Conservation (phyloP, 2,797 vertebrate species). For the Neomorphus geoffroyi region DNA sequence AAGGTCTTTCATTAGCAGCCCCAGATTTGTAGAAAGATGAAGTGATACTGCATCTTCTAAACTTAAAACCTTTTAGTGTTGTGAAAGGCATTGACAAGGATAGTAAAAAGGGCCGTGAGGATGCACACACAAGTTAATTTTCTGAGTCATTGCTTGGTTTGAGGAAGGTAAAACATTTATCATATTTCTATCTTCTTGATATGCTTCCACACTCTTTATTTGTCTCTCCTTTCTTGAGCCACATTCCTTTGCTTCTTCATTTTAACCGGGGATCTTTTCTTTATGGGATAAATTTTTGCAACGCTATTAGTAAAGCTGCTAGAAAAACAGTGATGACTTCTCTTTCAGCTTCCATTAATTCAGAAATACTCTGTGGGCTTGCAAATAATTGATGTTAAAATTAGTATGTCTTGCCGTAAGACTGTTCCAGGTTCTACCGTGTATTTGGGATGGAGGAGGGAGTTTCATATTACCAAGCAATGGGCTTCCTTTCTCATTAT, state of each 20-base stretch:
- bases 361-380: not conserved
- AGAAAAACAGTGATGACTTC: not conserved
- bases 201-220: not conserved
- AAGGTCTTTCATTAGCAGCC: slow-evolving; percentile 45
- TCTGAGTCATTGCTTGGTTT: not conserved
- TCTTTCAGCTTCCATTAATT: not conserved
- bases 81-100: not conserved
- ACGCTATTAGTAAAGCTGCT: not conserved
- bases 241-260: not conserved
- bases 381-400: not conserved
- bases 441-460: not conserved
- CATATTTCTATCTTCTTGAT: not conserved
- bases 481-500: not conserved
- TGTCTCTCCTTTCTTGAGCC: not conserved
- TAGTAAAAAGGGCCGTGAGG: not conserved
- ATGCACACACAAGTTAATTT: not conserved
- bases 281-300: not conserved
- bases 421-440: not conserved
- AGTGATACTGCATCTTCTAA: not conserved
- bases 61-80: slow-evolving; percentile 22
- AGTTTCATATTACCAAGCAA: not conserved
- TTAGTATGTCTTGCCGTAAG: not conserved
- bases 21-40: slow-evolving; percentile 51
- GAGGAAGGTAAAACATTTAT: not conserved
- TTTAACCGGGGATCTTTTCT: not conserved